Percentiles rank a stretch among this genome's conserved stretches.
These are phyloP conservation scores for Cecidostiba fungosa DNA, from an alignment of 2,888 invertebrate species.

Conservation along the genomic window DNA sequence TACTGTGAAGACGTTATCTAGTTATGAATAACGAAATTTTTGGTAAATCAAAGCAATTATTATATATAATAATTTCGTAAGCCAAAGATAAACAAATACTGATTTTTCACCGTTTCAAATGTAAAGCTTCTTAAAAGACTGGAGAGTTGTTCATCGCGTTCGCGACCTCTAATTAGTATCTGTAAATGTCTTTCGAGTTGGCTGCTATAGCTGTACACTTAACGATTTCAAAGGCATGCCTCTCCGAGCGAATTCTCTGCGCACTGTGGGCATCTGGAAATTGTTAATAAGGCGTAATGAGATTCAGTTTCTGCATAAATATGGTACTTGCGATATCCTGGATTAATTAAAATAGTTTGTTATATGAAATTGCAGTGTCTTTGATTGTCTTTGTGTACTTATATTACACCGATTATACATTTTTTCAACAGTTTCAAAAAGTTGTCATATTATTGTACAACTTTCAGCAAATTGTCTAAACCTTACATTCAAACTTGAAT, in stretches of 20 bases:
- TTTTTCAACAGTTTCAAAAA: too few species aligned
- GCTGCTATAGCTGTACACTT: not conserved
- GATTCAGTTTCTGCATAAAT: not conserved
- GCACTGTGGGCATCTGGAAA: not conserved
- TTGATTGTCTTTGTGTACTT: not conserved
- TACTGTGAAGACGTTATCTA: too few species aligned
- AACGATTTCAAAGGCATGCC: slow-evolving; percentile 30
- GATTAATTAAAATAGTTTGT: not conserved
- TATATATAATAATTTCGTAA: not conserved
- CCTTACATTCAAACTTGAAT: not conserved
- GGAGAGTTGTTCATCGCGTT: not conserved
- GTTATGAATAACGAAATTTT: too few species aligned
- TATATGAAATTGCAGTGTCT: not conserved
- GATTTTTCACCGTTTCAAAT: not conserved
- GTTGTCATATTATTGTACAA: too few species aligned
- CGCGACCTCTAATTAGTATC: slow-evolving; percentile 44
- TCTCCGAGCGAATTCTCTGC: not conserved
- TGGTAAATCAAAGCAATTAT: not conserved
- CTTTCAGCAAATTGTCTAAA: too few species aligned
- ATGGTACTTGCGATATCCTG: not conserved
- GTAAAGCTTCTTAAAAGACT: not conserved
- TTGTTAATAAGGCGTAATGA: slow-evolving; percentile 27
- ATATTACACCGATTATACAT: too few species aligned
- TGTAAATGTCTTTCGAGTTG: slow-evolving; percentile 38
- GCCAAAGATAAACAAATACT: not conserved